phyloP scores from a whole-genome alignment of 2,888 invertebrate species.

The Thymelicus acteon region DNA sequence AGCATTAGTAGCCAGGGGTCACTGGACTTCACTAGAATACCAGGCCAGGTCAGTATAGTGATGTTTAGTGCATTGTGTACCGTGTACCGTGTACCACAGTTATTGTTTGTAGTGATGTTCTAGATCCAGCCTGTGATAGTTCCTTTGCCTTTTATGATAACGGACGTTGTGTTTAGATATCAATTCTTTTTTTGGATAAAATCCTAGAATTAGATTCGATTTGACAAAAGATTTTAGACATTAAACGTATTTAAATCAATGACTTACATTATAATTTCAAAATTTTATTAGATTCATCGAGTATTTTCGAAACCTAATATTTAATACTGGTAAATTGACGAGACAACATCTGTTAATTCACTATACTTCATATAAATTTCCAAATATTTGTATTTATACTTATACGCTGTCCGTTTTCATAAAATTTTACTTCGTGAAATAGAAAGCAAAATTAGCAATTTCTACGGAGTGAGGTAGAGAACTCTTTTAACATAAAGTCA shows the following conservation, averaged over 20 bases:
- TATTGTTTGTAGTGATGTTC: constrained; percentile 76
- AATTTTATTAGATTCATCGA: too few species aligned
- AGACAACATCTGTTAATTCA: too few species aligned
- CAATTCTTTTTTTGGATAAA: too few species aligned
- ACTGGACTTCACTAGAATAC: constrained; percentile 75
- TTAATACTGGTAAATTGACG: too few species aligned
- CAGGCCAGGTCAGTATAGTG: constrained; percentile 77
- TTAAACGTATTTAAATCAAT: too few species aligned
- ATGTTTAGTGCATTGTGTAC: constrained; percentile 39
- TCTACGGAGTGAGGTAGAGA: constrained; percentile 18
- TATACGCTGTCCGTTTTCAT: constrained; percentile 56
- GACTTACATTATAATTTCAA: too few species aligned
- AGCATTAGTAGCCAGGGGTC: constrained; percentile 83
- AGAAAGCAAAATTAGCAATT: constrained; percentile 55
- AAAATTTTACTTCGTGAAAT: constrained; percentile 49
- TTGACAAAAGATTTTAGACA: too few species aligned
- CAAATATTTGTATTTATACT: background rate
- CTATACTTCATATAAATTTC: too few species aligned
- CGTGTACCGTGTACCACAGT: constrained; percentile 36
- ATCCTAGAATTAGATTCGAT: too few species aligned
- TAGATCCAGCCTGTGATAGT: constrained; percentile 67
- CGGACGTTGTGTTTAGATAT: constrained; percentile 50
- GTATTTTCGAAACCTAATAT: too few species aligned
- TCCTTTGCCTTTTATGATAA: constrained; percentile 55
- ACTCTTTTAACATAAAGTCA: constrained; percentile 53